These are phyloP conservation scores for Aldrovandia affinis DNA, from an alignment of 2,797 vertebrate species.

Conservation along the genomic window DNA sequence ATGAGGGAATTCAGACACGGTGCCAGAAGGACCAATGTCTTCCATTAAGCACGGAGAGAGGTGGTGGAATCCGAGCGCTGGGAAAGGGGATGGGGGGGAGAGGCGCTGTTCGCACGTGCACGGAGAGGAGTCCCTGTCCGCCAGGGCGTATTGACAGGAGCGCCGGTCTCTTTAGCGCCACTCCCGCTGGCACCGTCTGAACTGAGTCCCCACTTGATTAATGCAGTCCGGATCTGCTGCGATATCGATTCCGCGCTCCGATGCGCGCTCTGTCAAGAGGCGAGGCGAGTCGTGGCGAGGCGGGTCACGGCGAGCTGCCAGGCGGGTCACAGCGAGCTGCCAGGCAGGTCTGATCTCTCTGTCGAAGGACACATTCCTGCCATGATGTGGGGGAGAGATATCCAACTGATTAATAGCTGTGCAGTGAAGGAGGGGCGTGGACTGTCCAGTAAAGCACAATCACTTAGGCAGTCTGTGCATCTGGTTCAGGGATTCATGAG, in stretches of 20 bases:
- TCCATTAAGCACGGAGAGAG: too few species aligned
- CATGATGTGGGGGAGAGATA: not conserved
- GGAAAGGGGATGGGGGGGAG: too few species aligned
- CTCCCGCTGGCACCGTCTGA: not conserved
- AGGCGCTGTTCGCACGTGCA: not conserved
- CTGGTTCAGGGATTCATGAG: not conserved
- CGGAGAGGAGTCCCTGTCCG: not conserved
- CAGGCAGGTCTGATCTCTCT: not conserved
- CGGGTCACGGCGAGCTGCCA: not conserved
- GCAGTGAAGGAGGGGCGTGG: not conserved
- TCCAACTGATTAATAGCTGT: not conserved
- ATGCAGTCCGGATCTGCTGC: not conserved
- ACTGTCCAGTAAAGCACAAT: not conserved
- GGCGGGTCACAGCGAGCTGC: not conserved
- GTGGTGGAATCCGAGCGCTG: too few species aligned
- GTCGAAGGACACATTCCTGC: not conserved
- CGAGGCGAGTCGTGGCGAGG: too few species aligned
- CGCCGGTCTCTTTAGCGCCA: not conserved
- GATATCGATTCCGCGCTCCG: constrained; percentile 11
- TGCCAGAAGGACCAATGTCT: not conserved
- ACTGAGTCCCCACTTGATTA: constrained; percentile 4
- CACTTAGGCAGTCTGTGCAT: not conserved
- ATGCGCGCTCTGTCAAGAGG: not conserved
- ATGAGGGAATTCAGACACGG: not conserved
- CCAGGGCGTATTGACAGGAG: constrained; percentile 2